These are phyloP conservation scores for Leucoma salicis DNA, from an alignment of 2,888 invertebrate species.

Conservation along the genomic window DNA sequence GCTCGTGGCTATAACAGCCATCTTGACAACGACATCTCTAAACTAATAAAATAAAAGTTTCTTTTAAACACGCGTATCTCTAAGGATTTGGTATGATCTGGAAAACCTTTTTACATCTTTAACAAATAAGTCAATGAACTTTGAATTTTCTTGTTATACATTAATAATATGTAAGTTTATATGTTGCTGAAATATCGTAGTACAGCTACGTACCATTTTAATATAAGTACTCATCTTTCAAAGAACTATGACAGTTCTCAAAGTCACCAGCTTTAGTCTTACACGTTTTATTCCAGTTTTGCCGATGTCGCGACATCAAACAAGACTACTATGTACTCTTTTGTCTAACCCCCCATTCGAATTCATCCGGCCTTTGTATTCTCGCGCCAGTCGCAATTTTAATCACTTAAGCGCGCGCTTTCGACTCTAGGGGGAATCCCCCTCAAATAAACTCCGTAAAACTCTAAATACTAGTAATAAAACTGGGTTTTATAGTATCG, in stretches of 20 bases:
- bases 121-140: too few species aligned
- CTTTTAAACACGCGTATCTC: too few species aligned
- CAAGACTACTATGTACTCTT: conserved; percentile 12
- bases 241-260: neutral
- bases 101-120: too few species aligned
- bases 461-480: conserved; percentile 53
- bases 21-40: too few species aligned
- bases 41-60: too few species aligned
- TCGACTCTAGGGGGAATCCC: neutral
- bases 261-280: neutral
- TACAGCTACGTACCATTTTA: too few species aligned
- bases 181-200: too few species aligned
- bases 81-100: too few species aligned
- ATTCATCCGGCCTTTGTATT: conserved; percentile 71
- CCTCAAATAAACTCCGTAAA: conserved; percentile 54
- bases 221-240: too few species aligned
- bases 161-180: too few species aligned
- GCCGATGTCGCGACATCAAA: conserved; percentile 5
- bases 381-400: conserved; percentile 62
- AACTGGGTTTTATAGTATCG: conserved; percentile 46
- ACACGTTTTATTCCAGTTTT: conserved; percentile 1
- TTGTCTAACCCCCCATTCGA: conserved; percentile 67
- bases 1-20: too few species aligned
- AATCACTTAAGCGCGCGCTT: conserved; percentile 68
- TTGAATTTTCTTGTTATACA: too few species aligned